Percentiles rank a stretch among this genome's conserved stretches.
Evolutionary conservation across 2,113 vertebrate species (phyloP).

Genomic region (Semnopithecus entellus): DNA sequence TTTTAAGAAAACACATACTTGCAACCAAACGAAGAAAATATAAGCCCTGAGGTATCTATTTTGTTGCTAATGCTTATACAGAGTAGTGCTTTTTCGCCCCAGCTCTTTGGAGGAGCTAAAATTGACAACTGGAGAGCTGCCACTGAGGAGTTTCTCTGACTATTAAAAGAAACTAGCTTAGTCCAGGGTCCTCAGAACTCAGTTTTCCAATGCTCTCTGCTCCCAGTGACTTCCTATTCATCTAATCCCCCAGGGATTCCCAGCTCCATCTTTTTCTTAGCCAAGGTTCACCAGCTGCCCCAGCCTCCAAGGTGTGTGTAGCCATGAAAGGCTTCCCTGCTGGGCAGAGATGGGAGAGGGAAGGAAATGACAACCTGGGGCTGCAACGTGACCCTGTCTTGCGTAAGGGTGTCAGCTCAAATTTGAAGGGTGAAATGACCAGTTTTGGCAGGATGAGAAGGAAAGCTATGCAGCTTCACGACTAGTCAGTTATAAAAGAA

Average conservation of each 20-base stretch:
- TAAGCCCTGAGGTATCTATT: not conserved
- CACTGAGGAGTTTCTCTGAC: slow-evolving; percentile 2
- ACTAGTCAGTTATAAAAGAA: not conserved
- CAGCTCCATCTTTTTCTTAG: not conserved
- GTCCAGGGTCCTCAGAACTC: not conserved
- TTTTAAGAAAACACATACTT: not conserved
- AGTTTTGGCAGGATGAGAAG: not conserved
- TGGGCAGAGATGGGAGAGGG: not conserved
- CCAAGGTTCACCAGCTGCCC: not conserved
- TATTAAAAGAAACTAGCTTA: slow-evolving; percentile 59
- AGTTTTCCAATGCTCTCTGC: not conserved
- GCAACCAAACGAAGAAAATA: not conserved
- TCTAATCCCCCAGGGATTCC: not conserved
- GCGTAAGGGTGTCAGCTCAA: not conserved
- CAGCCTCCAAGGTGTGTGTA: not conserved
- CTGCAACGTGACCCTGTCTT: not conserved
- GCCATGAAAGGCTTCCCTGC: not conserved
- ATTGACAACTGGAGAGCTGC: slow-evolving; percentile 39
- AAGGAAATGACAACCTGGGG: not conserved
- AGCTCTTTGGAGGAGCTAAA: slow-evolving; percentile 45
- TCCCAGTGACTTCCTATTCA: not conserved
- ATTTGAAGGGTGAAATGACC: not conserved
- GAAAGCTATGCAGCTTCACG: not conserved
- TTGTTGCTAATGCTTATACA: not conserved
- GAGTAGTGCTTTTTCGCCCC: not conserved